A percentile compares a stretch with the other conserved stretches of the same genome.
These are phyloP conservation scores for Ophion slaviceki DNA, from an alignment of 2,888 invertebrate genomes.

Conservation along the genomic window DNA sequence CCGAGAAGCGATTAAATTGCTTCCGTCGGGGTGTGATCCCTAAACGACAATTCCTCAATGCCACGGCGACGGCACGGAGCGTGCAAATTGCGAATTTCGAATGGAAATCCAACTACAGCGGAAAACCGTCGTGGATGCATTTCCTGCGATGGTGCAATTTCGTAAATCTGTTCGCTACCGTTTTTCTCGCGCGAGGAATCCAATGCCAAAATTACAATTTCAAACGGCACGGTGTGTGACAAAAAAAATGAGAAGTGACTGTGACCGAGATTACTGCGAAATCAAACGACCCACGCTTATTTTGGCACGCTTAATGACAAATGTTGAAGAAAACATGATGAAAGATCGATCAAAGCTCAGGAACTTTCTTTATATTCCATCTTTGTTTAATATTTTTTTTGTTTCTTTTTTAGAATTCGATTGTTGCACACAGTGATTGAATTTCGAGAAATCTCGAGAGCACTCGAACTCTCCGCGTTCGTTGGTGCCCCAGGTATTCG, in stretches of 20 bases:
- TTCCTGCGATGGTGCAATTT: background rate
- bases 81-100: background rate
- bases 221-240: background rate
- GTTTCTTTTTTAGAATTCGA: slow-evolving; percentile 3
- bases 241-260: background rate
- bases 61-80: background rate
- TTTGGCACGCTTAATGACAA: slow-evolving; percentile 54
- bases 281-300: slow-evolving; percentile 28
- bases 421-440: background rate
- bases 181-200: background rate
- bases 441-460: slow-evolving; percentile 6
- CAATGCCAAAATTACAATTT: background rate
- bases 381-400: slow-evolving; percentile 13
- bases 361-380: slow-evolving; percentile 4
- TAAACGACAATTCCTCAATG: slow-evolving; percentile 21
- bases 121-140: background rate
- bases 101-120: background rate
- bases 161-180: background rate
- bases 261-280: background rate
- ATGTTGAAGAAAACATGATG: background rate
- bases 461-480: background rate
- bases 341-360: slow-evolving; percentile 24
- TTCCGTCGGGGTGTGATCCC: background rate
- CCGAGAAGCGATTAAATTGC: background rate
- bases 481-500: slow-evolving; percentile 20